Base-by-base conservation (phyloP, 2,113 vertebrate genomes). In the Salvelinus fontinalis region DNA sequence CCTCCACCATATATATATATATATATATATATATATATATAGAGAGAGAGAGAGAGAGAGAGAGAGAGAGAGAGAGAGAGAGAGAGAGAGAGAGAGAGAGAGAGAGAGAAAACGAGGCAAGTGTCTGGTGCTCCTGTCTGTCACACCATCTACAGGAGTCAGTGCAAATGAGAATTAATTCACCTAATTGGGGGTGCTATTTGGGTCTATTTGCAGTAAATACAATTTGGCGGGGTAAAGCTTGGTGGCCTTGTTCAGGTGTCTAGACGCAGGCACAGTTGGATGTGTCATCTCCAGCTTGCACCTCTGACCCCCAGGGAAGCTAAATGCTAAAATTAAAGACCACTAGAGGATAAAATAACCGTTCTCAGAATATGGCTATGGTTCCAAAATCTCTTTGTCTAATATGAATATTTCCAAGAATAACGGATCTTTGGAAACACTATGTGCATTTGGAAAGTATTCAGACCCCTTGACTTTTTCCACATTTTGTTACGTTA, bases 121-220 rank as follows among this genome's bases (percentile, higher is more conserved):
- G 79, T 84, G 82, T 77, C 71, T 70, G 67, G 48, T 13, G n/a
- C 67, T 12, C 54, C 64, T 75, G 75, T 76, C 80, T 88, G 83
- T 86, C 90, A 79, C 76, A 68, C 66, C 66, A 9, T 22, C 29
- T 44, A 69, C 67, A 75, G 81, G 68, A 82, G 73, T 85, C 78
- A 79, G 74, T 65, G 4, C 65, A 89, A 88, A 90, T 88, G 81
- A 88, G 79, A 86, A 66, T 29, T 71, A 88, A 73, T 79, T 75
- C 79, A 81, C 71, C 81, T 89, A 90, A 91, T 85, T 90, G 73
- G 82, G 79, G 71, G 73, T 83, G 80, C 74, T 77, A 83, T 84
- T 79, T 76, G 75, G 22, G 75, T 74, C 83, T 86, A 90, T 91
- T 85, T 87, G 87, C 70, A 59, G 72, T 73, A 70, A 77, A 89